A percentile compares a stretch with the other conserved stretches of the same genome.
Evolutionary conservation across 2,113 vertebrate species (phyloP).

Genomic region (Nesoenas mayeri): DNA sequence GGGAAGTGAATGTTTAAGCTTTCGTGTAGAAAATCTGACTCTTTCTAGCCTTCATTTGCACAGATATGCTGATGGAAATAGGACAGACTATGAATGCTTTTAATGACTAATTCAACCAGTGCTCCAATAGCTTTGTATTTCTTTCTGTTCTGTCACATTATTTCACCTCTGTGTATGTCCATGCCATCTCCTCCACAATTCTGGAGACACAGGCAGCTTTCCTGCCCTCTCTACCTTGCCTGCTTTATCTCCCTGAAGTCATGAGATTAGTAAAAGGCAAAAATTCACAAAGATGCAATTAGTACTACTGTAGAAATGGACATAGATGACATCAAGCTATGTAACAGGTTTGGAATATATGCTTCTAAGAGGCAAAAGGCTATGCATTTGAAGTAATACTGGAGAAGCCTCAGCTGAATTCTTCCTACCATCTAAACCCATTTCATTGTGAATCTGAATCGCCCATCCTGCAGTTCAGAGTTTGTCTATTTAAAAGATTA

Average conservation of each 20-base stretch:
- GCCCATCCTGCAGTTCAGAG: background rate
- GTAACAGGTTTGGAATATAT: background rate
- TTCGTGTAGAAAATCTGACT: background rate
- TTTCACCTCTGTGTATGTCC: background rate
- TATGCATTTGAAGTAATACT: background rate
- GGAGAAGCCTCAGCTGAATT: background rate
- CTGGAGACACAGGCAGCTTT: background rate
- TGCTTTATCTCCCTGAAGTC: background rate
- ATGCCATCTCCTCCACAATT: background rate
- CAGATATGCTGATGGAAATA: background rate
- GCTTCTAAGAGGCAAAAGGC: background rate
- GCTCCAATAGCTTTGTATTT: background rate
- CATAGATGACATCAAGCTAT: background rate
- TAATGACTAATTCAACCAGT: background rate
- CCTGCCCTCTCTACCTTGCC: background rate
- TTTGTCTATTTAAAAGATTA: background rate
- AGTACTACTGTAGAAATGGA: background rate
- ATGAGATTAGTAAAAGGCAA: background rate
- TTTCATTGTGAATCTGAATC: background rate
- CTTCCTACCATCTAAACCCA: background rate
- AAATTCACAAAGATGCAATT: background rate
- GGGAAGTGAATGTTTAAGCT: background rate
- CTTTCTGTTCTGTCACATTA: background rate
- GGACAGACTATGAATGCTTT: background rate
- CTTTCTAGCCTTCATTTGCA: background rate